Base-by-base conservation (phyloP, 2,888 invertebrate genomes). In the Cistogaster globosa region DNA sequence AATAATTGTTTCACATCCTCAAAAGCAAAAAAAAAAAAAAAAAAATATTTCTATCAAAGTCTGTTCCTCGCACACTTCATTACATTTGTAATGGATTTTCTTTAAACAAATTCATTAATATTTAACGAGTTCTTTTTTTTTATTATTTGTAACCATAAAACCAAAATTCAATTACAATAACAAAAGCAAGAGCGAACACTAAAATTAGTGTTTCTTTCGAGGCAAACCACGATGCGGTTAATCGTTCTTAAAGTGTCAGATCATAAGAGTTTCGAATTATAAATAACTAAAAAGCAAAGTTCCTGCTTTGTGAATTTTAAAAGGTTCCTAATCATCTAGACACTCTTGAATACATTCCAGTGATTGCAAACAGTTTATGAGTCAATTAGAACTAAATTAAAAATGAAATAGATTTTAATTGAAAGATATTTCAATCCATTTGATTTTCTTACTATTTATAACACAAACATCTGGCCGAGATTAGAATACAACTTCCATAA, bases 51-150 rank as follows among this genome's bases (percentile, higher is more conserved):
- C 51, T 80, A 71, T 55, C 63, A 71, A 69, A 72, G 63, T 82
- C 82, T 85, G 85, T 75, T 82, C 63, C 65, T 82, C 36, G 53
- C 78, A 85, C 85, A 85, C 82, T 78, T 85, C 82, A 79, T 72
- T 80, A n/a, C 55, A 80, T 55, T 72, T 68, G 9, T 60, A 36
- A 78, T 55, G 57, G 57, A 74, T 81, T 77, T 77, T 62, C 55
- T 81, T 18, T 58, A 68, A 77, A 81, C 71, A 75, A 76, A 79
- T 65, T 79, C 75, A 74, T 81, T 85, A 74, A 67, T 68, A 76
- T 51, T 72, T 72, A 7, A 71, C 42, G 63, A 63, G 45, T 5
- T 48, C 45, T 26, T 36, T 36, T 12, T 22, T 14, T 36, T 36
- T 12, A n/a, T 14, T 11, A 2, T 42, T 32, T 65, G 18, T 53